Conservation (phyloP, 2,888 invertebrate species). For the Mongoloraphidia duomilia region DNA sequence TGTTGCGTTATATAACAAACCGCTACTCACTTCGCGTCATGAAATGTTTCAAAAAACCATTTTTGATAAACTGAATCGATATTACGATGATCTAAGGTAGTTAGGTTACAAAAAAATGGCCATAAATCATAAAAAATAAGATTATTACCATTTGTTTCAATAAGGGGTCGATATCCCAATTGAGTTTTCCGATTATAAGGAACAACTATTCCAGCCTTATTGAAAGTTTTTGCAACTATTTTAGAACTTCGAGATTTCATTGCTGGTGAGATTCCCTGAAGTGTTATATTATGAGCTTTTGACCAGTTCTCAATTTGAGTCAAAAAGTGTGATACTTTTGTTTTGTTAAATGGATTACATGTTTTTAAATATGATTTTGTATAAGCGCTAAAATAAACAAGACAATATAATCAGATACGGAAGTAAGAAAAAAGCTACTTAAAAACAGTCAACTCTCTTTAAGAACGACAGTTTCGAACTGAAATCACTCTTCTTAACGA, state of each 20-base stretch:
- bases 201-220: conserved; percentile 72
- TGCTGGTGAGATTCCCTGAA: conserved; percentile 39
- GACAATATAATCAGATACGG: conserved; percentile 1
- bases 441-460: too few species aligned
- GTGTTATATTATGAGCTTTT: conserved; percentile 38
- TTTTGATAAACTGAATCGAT: too few species aligned
- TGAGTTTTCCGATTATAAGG: conserved; percentile 69
- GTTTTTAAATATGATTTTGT: conserved; percentile 40
- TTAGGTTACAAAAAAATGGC: too few species aligned
- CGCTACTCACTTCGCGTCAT: too few species aligned
- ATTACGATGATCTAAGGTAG: too few species aligned
- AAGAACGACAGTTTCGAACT: too few species aligned
- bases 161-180: conserved; percentile 67
- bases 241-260: conserved; percentile 47
- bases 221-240: conserved; percentile 58
- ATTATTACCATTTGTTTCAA: conserved; percentile 46
- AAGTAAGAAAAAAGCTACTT: background rate
- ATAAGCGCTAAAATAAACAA: conserved; percentile 29
- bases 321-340: conserved; percentile 41
- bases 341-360: conserved; percentile 46
- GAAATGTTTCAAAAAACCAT: too few species aligned
- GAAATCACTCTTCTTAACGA: too few species aligned
- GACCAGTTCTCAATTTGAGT: conserved; percentile 48
- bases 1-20: background rate
- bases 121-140: too few species aligned